Evolutionary conservation across 2,888 invertebrate species (phyloP).

Genomic region (Megalurothrips usitatus): DNA sequence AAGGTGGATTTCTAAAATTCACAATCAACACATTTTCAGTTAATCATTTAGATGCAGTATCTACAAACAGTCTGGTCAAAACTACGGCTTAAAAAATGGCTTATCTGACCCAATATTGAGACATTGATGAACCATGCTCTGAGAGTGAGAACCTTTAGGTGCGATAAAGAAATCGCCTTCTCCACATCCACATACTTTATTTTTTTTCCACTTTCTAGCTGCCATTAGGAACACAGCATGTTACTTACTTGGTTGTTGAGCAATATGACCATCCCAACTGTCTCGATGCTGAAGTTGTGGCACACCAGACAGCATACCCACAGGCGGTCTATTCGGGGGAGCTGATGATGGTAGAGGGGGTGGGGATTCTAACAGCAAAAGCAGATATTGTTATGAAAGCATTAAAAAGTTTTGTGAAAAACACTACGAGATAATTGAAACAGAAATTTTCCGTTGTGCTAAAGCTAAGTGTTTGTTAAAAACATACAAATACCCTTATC

Average conservation of each 20-base stretch:
- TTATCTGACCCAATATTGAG: too few species aligned
- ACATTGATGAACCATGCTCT: too few species aligned
- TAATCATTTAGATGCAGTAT: too few species aligned
- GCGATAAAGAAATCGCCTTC: too few species aligned
- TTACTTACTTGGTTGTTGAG: not conserved
- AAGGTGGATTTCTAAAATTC: not conserved
- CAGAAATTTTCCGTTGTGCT: not conserved
- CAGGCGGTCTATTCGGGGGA: conserved; percentile 46
- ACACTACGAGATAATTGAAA: not conserved
- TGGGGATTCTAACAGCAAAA: conserved; percentile 51
- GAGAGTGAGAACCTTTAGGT: too few species aligned
- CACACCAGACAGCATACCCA: not conserved
- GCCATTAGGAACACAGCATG: too few species aligned
- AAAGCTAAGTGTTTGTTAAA: too few species aligned
- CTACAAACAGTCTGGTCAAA: too few species aligned
- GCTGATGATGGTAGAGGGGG: conserved; percentile 57
- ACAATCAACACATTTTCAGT: too few species aligned
- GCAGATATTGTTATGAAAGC: conserved; percentile 28
- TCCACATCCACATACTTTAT: not conserved
- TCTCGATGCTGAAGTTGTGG: not conserved
- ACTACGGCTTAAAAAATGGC: too few species aligned
- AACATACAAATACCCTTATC: too few species aligned
- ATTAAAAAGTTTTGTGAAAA: conserved; percentile 29
- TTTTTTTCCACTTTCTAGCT: too few species aligned
- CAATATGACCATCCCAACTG: not conserved